phyloP scores from a whole-genome alignment of 2,113 vertebrate genomes.

The Microcebus griseorufus region DNA sequence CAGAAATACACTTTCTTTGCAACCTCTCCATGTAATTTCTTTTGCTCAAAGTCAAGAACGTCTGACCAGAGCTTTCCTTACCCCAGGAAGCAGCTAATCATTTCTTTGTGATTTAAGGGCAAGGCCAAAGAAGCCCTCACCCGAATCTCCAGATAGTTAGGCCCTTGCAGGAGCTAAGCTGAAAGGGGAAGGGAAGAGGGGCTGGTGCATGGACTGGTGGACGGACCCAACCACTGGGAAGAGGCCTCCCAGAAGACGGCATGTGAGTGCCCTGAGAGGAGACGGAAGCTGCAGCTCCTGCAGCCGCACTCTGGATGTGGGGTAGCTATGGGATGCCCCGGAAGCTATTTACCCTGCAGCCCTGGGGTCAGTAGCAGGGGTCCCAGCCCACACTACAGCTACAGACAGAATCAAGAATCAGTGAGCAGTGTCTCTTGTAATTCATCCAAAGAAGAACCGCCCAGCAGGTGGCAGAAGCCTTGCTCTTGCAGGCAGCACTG shows the following conservation, averaged over 20 bases:
- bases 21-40: neutral
- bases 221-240: neutral
- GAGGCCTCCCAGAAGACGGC: neutral
- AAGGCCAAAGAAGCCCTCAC: neutral
- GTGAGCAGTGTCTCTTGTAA: neutral
- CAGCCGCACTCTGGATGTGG: neutral
- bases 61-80: neutral
- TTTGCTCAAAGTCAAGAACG: neutral
- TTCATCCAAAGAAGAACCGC: neutral
- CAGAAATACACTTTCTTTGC: neutral
- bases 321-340: rapidly evolving
- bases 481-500: neutral
- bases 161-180: neutral
- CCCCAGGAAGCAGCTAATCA: neutral
- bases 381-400: too few relatives aligned
- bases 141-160: neutral
- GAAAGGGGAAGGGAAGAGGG: neutral
- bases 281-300: neutral
- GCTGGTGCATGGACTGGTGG: neutral
- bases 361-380: neutral
- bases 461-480: neutral
- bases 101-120: neutral
- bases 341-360: neutral
- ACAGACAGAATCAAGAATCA: neutral
- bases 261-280: neutral